Percentiles rank a stretch among this genome's conserved stretches.
Conservation (phyloP, 2,113 vertebrate species). For the Thomomys bottae region DNA sequence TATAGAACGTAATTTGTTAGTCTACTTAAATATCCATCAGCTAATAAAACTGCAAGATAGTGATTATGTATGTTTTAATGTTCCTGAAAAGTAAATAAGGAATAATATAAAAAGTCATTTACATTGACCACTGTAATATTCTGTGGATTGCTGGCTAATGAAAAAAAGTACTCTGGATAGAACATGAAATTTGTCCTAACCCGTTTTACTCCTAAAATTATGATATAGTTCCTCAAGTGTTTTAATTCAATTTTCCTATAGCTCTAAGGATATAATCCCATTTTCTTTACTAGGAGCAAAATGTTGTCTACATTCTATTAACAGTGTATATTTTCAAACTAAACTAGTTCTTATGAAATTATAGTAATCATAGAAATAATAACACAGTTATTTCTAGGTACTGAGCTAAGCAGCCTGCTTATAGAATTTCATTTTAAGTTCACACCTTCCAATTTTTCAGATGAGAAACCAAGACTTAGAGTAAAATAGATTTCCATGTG, state of each 20-base stretch:
- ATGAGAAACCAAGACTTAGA: slow-evolving; percentile 14
- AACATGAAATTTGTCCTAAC: slow-evolving; percentile 46
- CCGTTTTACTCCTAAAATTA: slow-evolving; percentile 64
- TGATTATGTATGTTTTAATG: slow-evolving; percentile 70
- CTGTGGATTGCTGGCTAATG: slow-evolving; percentile 55
- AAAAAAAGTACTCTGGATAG: slow-evolving; percentile 39
- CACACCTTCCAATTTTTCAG: neutral
- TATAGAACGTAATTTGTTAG: slow-evolving; percentile 69
- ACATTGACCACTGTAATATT: slow-evolving; percentile 47
- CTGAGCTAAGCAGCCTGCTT: slow-evolving; percentile 21
- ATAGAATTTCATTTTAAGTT: neutral
- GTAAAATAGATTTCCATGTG: neutral
- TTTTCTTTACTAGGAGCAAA: slow-evolving; percentile 54
- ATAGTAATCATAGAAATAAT: slow-evolving; percentile 61
- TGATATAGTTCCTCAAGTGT: slow-evolving; percentile 52
- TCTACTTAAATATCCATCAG: slow-evolving; percentile 71
- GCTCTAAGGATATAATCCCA: slow-evolving; percentile 38
- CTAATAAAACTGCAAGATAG: slow-evolving; percentile 69
- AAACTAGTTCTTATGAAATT: slow-evolving; percentile 54
- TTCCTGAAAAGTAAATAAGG: slow-evolving; percentile 73
- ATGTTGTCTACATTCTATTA: slow-evolving; percentile 48
- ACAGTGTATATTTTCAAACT: slow-evolving; percentile 38
- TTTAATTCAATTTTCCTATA: slow-evolving; percentile 47
- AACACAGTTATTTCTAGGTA: slow-evolving; percentile 20
- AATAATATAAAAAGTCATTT: slow-evolving; percentile 69